A percentile compares a stretch with the other conserved stretches of the same genome.
phyloP scores from a whole-genome alignment of 2,113 vertebrate genomes.

The Hyperopisus bebe region DNA sequence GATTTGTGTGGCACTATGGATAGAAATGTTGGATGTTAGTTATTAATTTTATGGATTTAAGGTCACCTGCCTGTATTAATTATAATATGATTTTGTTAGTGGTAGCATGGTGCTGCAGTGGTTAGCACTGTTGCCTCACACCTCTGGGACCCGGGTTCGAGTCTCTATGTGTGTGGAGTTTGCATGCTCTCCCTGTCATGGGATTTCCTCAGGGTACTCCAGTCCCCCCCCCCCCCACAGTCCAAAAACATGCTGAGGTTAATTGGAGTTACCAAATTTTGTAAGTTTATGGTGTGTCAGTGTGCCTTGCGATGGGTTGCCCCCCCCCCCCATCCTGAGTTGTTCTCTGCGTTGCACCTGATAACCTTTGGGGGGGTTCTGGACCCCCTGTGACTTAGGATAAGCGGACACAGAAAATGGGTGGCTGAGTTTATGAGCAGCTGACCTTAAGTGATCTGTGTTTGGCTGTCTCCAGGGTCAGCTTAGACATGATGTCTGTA shows the following conservation, averaged over 20 bases:
- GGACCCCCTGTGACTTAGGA: not conserved
- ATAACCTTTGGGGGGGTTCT: not conserved
- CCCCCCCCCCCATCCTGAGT: not conserved
- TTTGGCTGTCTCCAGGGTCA: conserved; percentile 67
- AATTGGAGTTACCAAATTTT: not conserved
- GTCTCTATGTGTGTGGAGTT: not conserved
- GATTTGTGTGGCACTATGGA: not conserved
- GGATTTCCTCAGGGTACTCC: not conserved
- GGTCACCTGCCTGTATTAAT: not conserved
- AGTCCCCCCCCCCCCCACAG: not conserved
- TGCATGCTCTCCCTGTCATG: not conserved
- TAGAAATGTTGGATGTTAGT: not conserved
- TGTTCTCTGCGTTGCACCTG: not conserved
- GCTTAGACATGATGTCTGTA: conserved; percentile 96
- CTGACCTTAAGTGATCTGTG: conserved; percentile 20
- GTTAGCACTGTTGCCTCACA: not conserved
- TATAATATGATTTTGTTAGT: not conserved
- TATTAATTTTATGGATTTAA: not conserved
- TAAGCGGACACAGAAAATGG: not conserved
- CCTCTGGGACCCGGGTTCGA: not conserved
- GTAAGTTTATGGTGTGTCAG: not conserved
- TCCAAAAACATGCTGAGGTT: not conserved
- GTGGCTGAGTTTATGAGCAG: not conserved
- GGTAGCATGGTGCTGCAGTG: not conserved
- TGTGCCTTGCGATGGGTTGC: not conserved